These are phyloP conservation scores for Lysiphlebus fabarum DNA, from an alignment of 1,140 invertebrate species.

Conservation along the genomic window DNA sequence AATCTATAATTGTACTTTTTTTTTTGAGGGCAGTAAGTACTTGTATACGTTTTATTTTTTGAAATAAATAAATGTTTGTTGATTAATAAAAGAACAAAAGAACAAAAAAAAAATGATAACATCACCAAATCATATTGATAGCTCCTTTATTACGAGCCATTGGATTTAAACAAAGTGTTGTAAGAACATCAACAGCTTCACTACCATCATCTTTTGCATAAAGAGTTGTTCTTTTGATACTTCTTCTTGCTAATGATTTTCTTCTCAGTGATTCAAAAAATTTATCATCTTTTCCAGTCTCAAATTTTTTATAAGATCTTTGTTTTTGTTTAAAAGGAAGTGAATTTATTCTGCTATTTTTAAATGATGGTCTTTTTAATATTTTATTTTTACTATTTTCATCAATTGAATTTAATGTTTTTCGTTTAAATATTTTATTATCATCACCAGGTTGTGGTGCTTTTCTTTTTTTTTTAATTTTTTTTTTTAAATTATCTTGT, in stretches of 20 bases:
- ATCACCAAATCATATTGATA: slow-evolving; percentile 51
- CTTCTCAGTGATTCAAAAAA: slow-evolving; percentile 10
- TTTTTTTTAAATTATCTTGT: neutral
- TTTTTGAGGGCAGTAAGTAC: too few species aligned
- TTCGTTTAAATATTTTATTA: neutral
- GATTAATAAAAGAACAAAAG: too few species aligned
- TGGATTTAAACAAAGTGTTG: slow-evolving; percentile 48
- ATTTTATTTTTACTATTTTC: neutral
- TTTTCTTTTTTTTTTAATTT: neutral
- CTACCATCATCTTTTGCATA: slow-evolving; percentile 49
- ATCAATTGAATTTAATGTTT: neutral
- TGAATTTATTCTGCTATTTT: neutral
- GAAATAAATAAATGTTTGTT: too few species aligned
- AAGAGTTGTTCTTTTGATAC: slow-evolving; percentile 44
- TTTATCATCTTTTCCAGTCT: neutral
- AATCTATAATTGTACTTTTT: too few species aligned
- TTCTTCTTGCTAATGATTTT: slow-evolving; percentile 25
- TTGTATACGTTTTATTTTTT: neutral
- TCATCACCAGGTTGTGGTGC: neutral
- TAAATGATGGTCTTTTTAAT: slow-evolving; percentile 13
- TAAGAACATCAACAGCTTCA: slow-evolving; percentile 45
- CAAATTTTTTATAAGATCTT: slow-evolving; percentile 28
- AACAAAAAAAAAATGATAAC: too few species aligned
- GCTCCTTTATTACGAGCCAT: slow-evolving; percentile 42
- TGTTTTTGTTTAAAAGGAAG: slow-evolving; percentile 19